These are phyloP conservation scores for Passer domesticus DNA, from an alignment of 2,113 vertebrate genomes.

Conservation along the genomic window DNA sequence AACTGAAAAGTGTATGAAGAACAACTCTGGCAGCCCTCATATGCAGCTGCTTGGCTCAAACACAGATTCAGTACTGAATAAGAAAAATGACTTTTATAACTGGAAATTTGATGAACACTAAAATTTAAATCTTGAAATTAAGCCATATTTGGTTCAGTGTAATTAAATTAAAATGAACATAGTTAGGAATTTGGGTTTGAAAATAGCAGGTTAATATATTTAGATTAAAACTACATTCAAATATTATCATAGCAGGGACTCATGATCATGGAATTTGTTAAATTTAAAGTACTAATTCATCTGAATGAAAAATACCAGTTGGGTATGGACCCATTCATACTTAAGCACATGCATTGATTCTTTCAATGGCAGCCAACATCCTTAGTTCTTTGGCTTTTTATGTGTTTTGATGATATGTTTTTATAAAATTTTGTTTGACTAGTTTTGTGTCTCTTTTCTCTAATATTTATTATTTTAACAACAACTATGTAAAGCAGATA, in stretches of 20 bases:
- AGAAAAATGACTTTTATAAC: slow-evolving; percentile 60
- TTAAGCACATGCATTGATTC: background rate
- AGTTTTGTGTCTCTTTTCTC: background rate
- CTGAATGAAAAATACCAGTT: background rate
- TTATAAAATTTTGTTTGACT: background rate
- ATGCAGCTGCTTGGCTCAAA: slow-evolving; percentile 63
- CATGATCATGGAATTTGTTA: background rate
- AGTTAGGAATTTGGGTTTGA: background rate
- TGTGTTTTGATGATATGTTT: background rate
- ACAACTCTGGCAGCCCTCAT: slow-evolving; percentile 18
- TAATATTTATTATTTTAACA: background rate
- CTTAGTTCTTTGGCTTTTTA: background rate
- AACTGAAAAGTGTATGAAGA: slow-evolving; percentile 38
- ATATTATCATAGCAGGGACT: background rate
- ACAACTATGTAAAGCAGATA: background rate
- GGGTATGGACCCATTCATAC: background rate
- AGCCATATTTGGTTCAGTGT: background rate
- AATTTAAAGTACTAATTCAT: background rate
- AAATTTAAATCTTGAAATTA: slow-evolving; percentile 53
- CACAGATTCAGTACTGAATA: slow-evolving; percentile 42
- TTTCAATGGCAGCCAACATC: background rate
- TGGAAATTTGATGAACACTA: slow-evolving; percentile 53
- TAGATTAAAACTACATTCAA: background rate
- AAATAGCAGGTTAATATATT: slow-evolving; percentile 30
- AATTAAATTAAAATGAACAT: slow-evolving; percentile 49